Evolutionary conservation across 2,888 invertebrate genomes (phyloP).

Genomic region (Sialis fuliginosa): DNA sequence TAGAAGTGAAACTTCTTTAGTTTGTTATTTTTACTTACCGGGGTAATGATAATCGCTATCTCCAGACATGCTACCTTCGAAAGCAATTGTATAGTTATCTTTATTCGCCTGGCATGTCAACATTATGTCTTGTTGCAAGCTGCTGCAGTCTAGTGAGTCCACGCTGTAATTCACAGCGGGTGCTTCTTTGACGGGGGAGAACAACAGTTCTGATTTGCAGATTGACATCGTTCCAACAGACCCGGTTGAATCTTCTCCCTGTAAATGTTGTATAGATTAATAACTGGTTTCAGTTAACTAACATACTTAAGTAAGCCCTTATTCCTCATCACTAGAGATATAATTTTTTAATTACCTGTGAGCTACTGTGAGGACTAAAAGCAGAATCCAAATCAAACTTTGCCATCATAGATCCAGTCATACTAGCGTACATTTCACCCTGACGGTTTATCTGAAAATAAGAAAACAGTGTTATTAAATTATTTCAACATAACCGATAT

Average conservation of each 20-base stretch:
- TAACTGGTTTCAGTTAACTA: too few relatives aligned
- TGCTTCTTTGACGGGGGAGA: conserved; percentile 77
- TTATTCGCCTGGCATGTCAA: conserved; percentile 84
- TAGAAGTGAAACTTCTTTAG: not conserved
- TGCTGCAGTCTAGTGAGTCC: conserved; percentile 78
- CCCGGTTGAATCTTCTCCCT: conserved; percentile 59
- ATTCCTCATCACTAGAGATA: too few relatives aligned
- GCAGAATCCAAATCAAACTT: conserved; percentile 64
- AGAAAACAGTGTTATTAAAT: conserved; percentile 7
- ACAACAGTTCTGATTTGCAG: conserved; percentile 79
- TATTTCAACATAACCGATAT: not conserved
- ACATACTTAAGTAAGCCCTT: too few relatives aligned
- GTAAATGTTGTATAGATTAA: too few relatives aligned
- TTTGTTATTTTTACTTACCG: conserved; percentile 15
- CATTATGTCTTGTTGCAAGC: conserved; percentile 67
- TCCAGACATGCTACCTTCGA: conserved; percentile 77
- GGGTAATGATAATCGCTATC: conserved; percentile 52
- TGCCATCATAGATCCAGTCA: conserved; percentile 65
- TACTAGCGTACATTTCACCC: conserved; percentile 69
- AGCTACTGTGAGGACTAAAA: conserved; percentile 56
- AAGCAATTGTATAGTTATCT: conserved; percentile 89
- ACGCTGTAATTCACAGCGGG: conserved; percentile 65
- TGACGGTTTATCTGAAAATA: conserved; percentile 49
- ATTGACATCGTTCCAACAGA: conserved; percentile 71
- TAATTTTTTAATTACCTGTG: conserved; percentile 39